phyloP scores from a whole-genome alignment of 2,888 invertebrate species.

The Panzeria rudis region DNA sequence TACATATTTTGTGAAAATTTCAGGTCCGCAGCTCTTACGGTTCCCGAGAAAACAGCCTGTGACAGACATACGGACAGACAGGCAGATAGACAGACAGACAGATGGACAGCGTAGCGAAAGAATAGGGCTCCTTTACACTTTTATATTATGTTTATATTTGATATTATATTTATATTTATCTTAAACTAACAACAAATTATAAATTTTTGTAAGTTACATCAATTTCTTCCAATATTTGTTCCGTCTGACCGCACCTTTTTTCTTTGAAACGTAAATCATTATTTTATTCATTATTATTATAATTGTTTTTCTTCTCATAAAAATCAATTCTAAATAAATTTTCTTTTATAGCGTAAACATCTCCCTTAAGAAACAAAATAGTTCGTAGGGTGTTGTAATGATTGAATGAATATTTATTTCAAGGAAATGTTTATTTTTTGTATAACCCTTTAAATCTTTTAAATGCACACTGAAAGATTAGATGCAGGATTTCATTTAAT shows the following conservation, averaged over 20 bases:
- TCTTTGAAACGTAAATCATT: not conserved
- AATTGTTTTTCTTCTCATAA: not conserved
- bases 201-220: not conserved
- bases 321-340: not conserved
- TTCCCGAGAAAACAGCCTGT: too few species aligned
- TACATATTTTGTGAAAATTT: too few species aligned
- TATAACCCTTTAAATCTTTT: slow-evolving; percentile 3
- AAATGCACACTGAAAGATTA: slow-evolving; percentile 52
- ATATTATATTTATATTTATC: too few species aligned
- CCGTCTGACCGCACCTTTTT: too few species aligned
- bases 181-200: too few species aligned
- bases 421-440: slow-evolving; percentile 38
- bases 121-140: too few species aligned
- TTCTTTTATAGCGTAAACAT: not conserved
- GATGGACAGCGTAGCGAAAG: too few species aligned
- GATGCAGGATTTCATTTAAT: slow-evolving; percentile 55
- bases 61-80: too few species aligned
- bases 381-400: not conserved
- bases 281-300: not conserved
- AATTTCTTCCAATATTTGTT: not conserved
- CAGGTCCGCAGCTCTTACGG: too few species aligned
- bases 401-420: not conserved
- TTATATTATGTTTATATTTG: too few species aligned
- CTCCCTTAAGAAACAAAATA: not conserved
- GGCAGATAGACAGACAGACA: too few species aligned